Evolutionary conservation across 2,113 vertebrate genomes (phyloP), one percentile per base, ranked within the genome.

Genomic region (Pomatorhinus ruficollis): DNA sequence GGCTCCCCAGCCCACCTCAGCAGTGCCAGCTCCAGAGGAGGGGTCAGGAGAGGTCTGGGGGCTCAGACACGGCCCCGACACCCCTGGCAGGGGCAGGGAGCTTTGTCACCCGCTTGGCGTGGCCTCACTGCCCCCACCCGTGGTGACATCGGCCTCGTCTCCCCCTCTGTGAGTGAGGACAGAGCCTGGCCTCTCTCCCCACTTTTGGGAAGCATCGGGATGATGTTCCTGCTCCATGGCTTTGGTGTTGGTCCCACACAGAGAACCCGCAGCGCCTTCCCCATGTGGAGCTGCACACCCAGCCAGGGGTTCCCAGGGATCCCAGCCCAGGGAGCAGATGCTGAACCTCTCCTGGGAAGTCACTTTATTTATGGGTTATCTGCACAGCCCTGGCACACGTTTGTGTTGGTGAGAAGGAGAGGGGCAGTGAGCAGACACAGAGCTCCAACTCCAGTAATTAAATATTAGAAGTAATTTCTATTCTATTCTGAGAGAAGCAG

Each of bases 301-400:
- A 56, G 27, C 23, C 28, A 9, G 39, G 17, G 28, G 10, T 12
- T 68, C 28, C 27, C 13, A 6, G 4, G 61, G 6, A 70, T 12
- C 27, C 28, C 61, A 24, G 5, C 1, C 1, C 52, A 39, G 30
- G 27, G 12, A n/a, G 44, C 6, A 54, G 59, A 69, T 27, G 11
- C 40, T 52, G 56, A 54, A 22, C 20, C 54, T 81, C 35, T 17
- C 25, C 13, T 45, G 78, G 44, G 11, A 45, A 20, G 22, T 4
- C 0, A 0, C 22, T 52, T 77, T 1, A 1, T 56, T 52, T 4
- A 5, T 15, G 30, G 20, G 37, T 69, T 40, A 24, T 23, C 2
- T 1, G 25, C 79, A 75, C 3, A 2, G 40, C 39, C 31, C 11
- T 0, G 1, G 61, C 6, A 2, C 47, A 15, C 0, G 0, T 10